phyloP scores from a whole-genome alignment of 2,888 invertebrate species.

The Temnothorax rugatulus region DNA sequence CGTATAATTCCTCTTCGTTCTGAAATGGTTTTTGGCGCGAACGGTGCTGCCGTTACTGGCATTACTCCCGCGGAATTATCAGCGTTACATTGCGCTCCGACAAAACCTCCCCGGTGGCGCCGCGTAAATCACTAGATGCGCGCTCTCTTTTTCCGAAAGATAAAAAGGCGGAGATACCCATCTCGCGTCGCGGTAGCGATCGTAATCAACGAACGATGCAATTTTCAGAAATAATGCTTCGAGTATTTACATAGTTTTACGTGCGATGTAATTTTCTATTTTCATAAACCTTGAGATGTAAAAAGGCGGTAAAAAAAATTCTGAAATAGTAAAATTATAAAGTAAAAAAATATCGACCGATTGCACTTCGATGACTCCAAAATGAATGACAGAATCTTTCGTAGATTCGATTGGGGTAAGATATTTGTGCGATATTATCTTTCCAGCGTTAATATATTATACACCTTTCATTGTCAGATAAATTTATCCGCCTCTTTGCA shows the following conservation, averaged over 20 bases:
- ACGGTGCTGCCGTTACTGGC: conserved; percentile 42
- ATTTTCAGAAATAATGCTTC: conserved; percentile 61
- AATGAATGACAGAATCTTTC: background rate
- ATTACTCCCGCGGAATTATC: conserved; percentile 70
- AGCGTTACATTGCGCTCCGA: conserved; percentile 63
- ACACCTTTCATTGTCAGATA: background rate
- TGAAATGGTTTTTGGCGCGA: conserved; percentile 69
- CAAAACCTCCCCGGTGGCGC: conserved; percentile 44
- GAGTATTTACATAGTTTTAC: conserved; percentile 46
- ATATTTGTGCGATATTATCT: background rate
- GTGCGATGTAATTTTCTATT: background rate
- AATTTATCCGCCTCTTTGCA: background rate
- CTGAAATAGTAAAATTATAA: background rate
- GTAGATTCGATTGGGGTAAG: background rate
- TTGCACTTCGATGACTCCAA: background rate
- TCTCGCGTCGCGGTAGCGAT: conserved; percentile 51
- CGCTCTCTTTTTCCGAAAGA: background rate
- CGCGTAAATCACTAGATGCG: conserved; percentile 61
- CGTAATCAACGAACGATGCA: conserved; percentile 58
- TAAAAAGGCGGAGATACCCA: conserved; percentile 19
- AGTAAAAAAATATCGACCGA: background rate
- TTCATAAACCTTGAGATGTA: background rate
- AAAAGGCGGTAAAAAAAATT: background rate
- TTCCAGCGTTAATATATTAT: background rate
- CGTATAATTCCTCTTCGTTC: conserved; percentile 58